phyloP scores from a whole-genome alignment of 1,140 invertebrate genomes.

The Drosophila cardini region DNA sequence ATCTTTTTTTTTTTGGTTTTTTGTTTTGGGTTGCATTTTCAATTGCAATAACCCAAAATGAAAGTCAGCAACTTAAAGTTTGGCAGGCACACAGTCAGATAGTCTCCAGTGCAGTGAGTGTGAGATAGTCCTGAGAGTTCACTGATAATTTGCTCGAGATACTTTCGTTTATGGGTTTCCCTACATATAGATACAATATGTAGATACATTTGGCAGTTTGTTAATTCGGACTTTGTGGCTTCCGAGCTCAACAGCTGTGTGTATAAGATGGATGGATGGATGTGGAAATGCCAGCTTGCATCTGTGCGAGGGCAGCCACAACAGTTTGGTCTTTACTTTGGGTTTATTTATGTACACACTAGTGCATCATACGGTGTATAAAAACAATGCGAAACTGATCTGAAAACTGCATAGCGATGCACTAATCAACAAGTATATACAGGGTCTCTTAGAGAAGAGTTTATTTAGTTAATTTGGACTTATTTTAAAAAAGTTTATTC shows the following conservation, averaged over 20 bases:
- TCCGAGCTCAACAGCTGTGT: slow-evolving; percentile 33
- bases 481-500: no score
- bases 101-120: not conserved
- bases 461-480: no score
- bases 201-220: slow-evolving; percentile 9
- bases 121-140: slow-evolving; percentile 14
- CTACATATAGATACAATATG: slow-evolving; percentile 33
- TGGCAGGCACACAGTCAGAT: slow-evolving; percentile 13
- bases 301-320: slow-evolving; percentile 16
- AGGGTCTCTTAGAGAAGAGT: no score
- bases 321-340: not conserved
- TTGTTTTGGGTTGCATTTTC: slow-evolving; percentile 59
- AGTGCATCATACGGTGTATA: no score
- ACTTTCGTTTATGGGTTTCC: slow-evolving; percentile 17
- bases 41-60: slow-evolving; percentile 63
- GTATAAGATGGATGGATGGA: no score
- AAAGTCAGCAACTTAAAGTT: slow-evolving; percentile 49
- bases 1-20: slow-evolving; percentile 15
- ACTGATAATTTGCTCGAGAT: slow-evolving; percentile 47
- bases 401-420: no score
- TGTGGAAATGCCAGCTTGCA: slow-evolving; percentile 4
- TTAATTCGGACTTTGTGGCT: slow-evolving; percentile 24
- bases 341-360: no score
- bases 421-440: no score
- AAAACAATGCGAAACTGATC: no score